phyloP scores from a whole-genome alignment of 2,113 vertebrate genomes.

The Rafetus swinhoei region DNA sequence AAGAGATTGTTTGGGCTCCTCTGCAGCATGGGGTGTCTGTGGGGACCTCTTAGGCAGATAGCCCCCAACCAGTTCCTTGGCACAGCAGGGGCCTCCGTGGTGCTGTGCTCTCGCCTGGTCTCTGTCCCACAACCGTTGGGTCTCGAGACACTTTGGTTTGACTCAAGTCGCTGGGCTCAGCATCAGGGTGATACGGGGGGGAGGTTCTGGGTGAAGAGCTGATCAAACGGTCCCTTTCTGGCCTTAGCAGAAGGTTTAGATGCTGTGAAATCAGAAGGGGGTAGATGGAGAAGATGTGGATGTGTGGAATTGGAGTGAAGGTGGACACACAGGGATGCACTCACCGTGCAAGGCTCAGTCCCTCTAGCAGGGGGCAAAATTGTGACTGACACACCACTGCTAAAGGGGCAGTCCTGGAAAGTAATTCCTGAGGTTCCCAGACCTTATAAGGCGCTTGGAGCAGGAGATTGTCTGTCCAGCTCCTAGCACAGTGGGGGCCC shows the following conservation, averaged over 20 bases:
- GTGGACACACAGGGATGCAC: neutral
- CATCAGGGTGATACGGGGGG: no score
- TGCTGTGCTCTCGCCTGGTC: neutral
- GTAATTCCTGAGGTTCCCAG: no score
- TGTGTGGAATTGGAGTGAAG: neutral
- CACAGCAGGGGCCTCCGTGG: neutral
- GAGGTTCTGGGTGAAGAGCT: neutral
- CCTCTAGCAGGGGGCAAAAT: neutral
- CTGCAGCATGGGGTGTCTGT: accelerated
- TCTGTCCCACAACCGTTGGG: neutral
- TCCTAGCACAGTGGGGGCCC: neutral
- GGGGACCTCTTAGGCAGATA: neutral
- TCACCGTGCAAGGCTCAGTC: neutral
- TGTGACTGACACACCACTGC: neutral
- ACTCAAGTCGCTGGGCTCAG: neutral
- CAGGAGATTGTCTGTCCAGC: neutral
- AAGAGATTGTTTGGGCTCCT: neutral
- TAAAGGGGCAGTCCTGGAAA: neutral
- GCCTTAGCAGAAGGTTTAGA: neutral
- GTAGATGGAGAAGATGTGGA: neutral
- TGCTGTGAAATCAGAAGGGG: neutral
- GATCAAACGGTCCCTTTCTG: neutral
- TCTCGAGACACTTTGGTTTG: neutral
- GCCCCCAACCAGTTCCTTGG: neutral
- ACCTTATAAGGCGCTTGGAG: no score